These are phyloP conservation scores for Asarcornis scutulata DNA, from an alignment of 2,113 vertebrate species.

Conservation along the genomic window DNA sequence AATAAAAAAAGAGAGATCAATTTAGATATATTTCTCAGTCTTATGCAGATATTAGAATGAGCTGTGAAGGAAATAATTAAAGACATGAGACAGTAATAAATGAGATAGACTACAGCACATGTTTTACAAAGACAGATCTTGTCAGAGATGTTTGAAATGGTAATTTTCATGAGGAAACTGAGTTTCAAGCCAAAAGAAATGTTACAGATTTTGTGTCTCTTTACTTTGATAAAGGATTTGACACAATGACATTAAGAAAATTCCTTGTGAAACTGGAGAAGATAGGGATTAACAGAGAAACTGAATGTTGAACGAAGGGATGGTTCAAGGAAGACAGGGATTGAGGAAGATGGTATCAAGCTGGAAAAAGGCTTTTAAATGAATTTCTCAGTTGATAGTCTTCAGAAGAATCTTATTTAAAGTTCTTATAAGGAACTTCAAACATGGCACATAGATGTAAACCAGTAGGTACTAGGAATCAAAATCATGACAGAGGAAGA, in stretches of 20 bases:
- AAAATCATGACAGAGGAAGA: background rate
- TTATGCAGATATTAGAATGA: background rate
- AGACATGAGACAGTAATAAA: background rate
- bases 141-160: background rate
- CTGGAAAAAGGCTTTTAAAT: background rate
- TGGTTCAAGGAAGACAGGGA: background rate
- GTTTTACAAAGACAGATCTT: background rate
- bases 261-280: constrained; percentile 24
- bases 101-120: background rate
- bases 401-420: background rate
- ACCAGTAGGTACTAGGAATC: background rate
- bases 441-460: background rate
- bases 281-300: background rate
- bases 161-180: background rate
- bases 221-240: background rate
- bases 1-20: too few species aligned
- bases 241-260: background rate
- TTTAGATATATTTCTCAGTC: background rate
- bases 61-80: background rate
- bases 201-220: background rate
- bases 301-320: background rate
- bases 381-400: background rate
- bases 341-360: background rate
- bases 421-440: background rate
- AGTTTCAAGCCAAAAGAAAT: background rate